Base-by-base conservation (phyloP, 1,140 invertebrate species). In the Marisa cornuarietis region DNA sequence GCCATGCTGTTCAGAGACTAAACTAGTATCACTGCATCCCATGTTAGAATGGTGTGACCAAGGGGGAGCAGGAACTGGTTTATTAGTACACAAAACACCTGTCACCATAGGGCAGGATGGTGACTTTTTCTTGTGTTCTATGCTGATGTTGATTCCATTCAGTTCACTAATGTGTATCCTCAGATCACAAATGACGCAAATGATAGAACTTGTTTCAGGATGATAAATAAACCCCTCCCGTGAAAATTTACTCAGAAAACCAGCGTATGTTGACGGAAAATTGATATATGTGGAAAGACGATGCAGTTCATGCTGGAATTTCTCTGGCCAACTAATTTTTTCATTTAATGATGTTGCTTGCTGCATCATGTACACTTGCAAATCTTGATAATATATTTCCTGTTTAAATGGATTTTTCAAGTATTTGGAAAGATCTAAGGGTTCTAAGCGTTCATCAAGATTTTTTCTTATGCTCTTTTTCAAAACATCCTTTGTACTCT, bases 171-270 rank as follows among this genome's bases (percentile, higher is more conserved):
- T 42, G 14, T 14, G 31, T 11, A 77, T 49, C 20, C n/a, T 42
- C 20, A 77, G 26, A 6, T 77, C 11, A 51, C 76, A 77, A 31
- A 77, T 66, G 51, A 22, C 52, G 76, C 76, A 77, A 20, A 68
- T 51, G n/a, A 69, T 31, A 8, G 22, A n/a, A 13, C 4, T 11
- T 20, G 22, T 20, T 14, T 69, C 65, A 54, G 16, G 5, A 6
- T 18, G 63, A 42, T 24, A 77, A 42, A 77, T 54, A 54, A 77
- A 77, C 31, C 76, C 76, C 51, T 66, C 20, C 8, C 65, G 49
- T 1, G 42, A 51, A 68, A 68, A 51, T 24, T 49, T 77, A 51
- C 31, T 77, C 31, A 51, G 63, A 77, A 77, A 77, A 16, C 65
- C 42, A 51, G 49, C 7, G n/a, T 24, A 5, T 14, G 26, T 31